Evolutionary conservation across 1,140 invertebrate species (phyloP), one percentile per base, ranked within the genome.

Genomic region (Diplogasteroides magnus): DNA sequence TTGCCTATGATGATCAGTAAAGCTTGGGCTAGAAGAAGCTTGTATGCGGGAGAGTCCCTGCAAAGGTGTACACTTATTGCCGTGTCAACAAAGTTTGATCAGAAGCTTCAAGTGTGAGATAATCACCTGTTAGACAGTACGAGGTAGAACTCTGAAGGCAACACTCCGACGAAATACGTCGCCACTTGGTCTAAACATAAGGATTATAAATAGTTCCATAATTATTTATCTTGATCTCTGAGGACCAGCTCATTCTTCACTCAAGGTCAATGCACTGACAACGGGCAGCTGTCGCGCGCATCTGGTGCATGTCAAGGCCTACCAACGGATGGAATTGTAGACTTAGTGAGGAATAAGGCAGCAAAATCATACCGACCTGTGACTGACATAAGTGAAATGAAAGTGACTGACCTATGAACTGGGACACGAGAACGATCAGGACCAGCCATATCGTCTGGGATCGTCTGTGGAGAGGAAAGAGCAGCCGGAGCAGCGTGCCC

Each of bases 141-240:
- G 31, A 77, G 70, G 59, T 79, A 73, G 57, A 77, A 77, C 56
- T 73, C 56, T 32, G 59, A 63, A 48, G 76, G 76, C 13, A 77
- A 61, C n/a, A 78, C 64, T 29, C 77, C 77, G 26, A 77, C 69
- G 63, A 68, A 78, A 62, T 77, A 77, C 11, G 71, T 77, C n/a
- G 77, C 77, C 29, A 77, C 76, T 76, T 77, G 77, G 67, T 77
- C 77, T 75, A 68, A 65, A 74, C 70, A 37, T 1, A 31, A 48
- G 0, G 1, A 2, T 65, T n/a, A 59, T 19, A 68, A 1, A 64
- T 15, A 59, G 64, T 63, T 60, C 26, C 0, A 72, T 72, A 56
- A 6, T 72, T 32, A 14, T 63, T 73, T 14, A n/a, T 73, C 32
- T 1, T 23, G 23, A 13, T 73, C 6, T 65, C 19, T 27, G n/a